These are phyloP conservation scores for Limnothrissa miodon DNA, from an alignment of 2,113 vertebrate genomes.

Conservation along the genomic window DNA sequence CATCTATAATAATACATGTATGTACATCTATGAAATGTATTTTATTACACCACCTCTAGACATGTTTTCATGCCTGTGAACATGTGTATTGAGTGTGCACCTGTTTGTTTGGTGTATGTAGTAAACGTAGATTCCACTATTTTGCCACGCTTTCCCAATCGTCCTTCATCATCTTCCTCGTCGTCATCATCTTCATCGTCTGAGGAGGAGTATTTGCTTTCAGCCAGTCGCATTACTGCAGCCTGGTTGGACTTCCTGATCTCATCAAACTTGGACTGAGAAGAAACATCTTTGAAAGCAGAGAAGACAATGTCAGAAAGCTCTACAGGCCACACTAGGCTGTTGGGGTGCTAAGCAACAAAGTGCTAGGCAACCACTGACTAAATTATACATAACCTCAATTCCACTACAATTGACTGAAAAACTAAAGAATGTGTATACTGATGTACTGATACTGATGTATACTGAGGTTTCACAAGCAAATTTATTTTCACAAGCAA, in stretches of 20 bases:
- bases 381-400: too few species aligned
- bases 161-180: conserved; percentile 66
- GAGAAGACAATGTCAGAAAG: background rate
- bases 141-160: conserved; percentile 78
- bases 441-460: too few species aligned
- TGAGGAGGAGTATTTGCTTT: conserved; percentile 80
- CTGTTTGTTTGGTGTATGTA: conserved; percentile 84
- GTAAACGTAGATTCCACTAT: conserved; percentile 90
- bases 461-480: too few species aligned
- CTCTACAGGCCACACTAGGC: background rate
- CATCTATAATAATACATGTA: too few species aligned
- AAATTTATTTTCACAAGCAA: too few species aligned
- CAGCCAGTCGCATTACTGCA: conserved; percentile 79
- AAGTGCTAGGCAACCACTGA: background rate
- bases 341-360: too few species aligned
- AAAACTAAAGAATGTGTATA: background rate
- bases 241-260: conserved; percentile 89
- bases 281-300: conserved; percentile 62
- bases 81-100: conserved; percentile 59
- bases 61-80: background rate
- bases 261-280: conserved; percentile 87
- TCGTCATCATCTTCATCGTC: conserved; percentile 77
- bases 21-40: too few species aligned
- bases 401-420: background rate
- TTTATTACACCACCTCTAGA: too few species aligned